phyloP scores from a whole-genome alignment of 2,113 vertebrate species.

The Oncorhynchus kisutch region DNA sequence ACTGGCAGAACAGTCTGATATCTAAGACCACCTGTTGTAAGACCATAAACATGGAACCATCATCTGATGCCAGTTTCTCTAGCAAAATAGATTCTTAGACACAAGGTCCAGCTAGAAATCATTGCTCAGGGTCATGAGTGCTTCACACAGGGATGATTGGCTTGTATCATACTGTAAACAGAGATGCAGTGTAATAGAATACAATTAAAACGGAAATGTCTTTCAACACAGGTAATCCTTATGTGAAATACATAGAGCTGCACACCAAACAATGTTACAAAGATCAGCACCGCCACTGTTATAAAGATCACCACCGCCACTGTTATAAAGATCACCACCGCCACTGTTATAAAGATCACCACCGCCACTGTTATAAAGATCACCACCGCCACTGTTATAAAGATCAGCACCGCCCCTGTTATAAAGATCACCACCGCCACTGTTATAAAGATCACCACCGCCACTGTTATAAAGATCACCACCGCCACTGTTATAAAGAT shows the following conservation, averaged over 20 bases:
- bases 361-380: too few relatives aligned
- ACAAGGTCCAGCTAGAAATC: background rate
- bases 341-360: background rate
- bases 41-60: constrained; percentile 2
- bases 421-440: background rate
- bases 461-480: too few relatives aligned
- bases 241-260: background rate
- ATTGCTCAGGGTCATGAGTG: background rate
- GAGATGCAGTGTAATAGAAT: background rate
- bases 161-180: background rate
- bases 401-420: background rate
- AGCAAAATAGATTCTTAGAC: too few relatives aligned
- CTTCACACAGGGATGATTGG: background rate
- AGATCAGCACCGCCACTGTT: background rate
- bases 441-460: background rate
- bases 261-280: background rate
- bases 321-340: background rate
- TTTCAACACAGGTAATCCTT: background rate
- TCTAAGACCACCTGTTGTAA: background rate
- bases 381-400: background rate
- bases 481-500: background rate
- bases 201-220: background rate
- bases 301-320: background rate
- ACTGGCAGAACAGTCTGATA: background rate
- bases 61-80: background rate